Evolutionary conservation across 1,140 invertebrate species (phyloP), one percentile per base, ranked within the genome.

Genomic region (Choristoneura fumiferana): DNA sequence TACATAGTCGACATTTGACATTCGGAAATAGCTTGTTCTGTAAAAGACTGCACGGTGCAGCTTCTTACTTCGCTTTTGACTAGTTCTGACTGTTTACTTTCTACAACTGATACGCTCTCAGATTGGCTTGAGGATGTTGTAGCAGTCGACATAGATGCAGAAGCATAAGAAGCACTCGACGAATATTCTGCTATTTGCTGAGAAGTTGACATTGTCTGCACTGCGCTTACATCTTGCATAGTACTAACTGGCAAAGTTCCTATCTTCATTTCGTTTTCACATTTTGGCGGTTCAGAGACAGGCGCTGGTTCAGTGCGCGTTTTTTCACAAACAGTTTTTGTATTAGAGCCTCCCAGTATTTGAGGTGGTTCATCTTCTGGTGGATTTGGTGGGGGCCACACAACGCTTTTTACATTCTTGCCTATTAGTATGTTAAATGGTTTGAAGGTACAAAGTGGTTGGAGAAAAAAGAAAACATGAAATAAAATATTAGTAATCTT

Each of bases 361-460:
- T 81, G 73, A 49, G 74, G 76, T 58, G 75, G 75, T 74, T 89
- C 87, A 62, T 89, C 86, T 67, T 88, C 86, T 56, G 80, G 77
- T 39, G 80, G 80, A 73, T 84, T 89, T 57, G 78, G 75, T 65
- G 92, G 92, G 65, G 92, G 92, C 93, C 93, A 93, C 72, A 92
- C 89, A 84, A 93, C 90, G 78, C 89, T 92, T 87, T 90, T 90
- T 39, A 90, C 81, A 79, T 84, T 87, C 82, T 90, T 89, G 61
- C 71, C 89, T 91, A 73, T 86, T 87, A 81, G 78, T 69, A 61
- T 62, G 57, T 65, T 61, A 73, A 55, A 71, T 75, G 63, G 65
- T 71, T 62, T 38, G 56, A 69, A 56, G 72, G 78, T 73, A 70
- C 45, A 57, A 73, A 18, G 37, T 49, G 45, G 67, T 69, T 73